Evolutionary conservation across 2,797 vertebrate genomes (phyloP).

Genomic region (Malurus leucopterus): DNA sequence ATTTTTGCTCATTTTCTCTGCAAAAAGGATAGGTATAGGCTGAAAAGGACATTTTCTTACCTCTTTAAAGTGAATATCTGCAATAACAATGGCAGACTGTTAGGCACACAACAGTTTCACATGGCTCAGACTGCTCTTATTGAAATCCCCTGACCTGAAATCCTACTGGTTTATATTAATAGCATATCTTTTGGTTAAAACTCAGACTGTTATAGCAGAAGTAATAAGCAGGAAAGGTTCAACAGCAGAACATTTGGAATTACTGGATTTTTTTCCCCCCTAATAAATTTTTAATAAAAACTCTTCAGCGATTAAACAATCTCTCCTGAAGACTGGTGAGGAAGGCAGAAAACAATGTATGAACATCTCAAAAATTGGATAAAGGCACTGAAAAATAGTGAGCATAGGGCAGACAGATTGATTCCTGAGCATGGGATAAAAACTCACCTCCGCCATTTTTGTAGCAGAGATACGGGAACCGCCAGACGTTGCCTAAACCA

Average conservation of each 20-base stretch:
- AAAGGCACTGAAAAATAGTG: fast-evolving
- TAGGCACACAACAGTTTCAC: not conserved
- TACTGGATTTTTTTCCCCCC: not conserved
- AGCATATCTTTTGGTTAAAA: not conserved
- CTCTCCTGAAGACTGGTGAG: not conserved
- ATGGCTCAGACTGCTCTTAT: not conserved
- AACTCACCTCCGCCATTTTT: slow-evolving; percentile 96
- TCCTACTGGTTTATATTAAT: not conserved
- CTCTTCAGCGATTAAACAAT: not conserved
- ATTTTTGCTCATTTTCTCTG: not conserved
- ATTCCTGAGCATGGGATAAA: fast-evolving
- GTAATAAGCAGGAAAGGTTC: not conserved
- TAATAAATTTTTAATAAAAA: not conserved
- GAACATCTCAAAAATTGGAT: not conserved
- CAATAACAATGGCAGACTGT: not conserved
- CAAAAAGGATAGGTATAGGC: not conserved
- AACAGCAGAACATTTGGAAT: not conserved
- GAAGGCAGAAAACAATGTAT: not conserved
- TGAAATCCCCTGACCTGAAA: not conserved
- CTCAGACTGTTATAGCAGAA: not conserved
- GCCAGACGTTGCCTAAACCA: slow-evolving; percentile 96
- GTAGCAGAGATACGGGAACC: slow-evolving; percentile 99
- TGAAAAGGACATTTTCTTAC: not conserved
- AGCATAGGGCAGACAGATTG: fast-evolving
- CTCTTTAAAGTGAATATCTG: not conserved